Evolutionary conservation across 2,797 vertebrate species (phyloP), one percentile per base, ranked within the genome.

Genomic region (Anguilla anguilla): DNA sequence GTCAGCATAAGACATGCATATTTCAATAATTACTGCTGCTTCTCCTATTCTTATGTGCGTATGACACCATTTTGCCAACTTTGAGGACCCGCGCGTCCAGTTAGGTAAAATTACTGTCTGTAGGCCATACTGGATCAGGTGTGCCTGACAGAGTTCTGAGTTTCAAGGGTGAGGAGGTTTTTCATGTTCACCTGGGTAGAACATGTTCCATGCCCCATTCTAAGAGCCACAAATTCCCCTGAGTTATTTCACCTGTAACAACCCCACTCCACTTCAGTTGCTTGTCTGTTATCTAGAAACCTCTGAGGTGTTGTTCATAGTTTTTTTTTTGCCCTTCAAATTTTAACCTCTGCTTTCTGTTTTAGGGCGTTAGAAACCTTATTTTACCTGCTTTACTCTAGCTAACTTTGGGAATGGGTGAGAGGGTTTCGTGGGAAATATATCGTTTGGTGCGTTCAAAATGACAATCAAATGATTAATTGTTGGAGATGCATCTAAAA

Each of bases 381-480:
- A 31, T 74, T 35, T 39, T 31, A 35, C 0, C 28, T 74, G 19
- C 13, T 74, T 74, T 74, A 35, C 72, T 39, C 31, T 74, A 15
- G 15, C 72, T 74, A 74, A 74, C 19, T 74, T 74, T 13, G 13
- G 31, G 31, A 39, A 35, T 74, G n/a, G 31, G 35, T 74, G 35
- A 5, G 13, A 13, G 6, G 72, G 72, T 39, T 35, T 28, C 31
- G 35, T 74, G 72, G 72, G 72, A 74, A 35, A 74, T 35, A 39
- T 74, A 74, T 74, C 35, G 28, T 35, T 74, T 31, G 72, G 19
- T 35, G 15, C 2, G 15, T 39, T 39, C 10, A 74, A 17, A 15
- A 74, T 74, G 72, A 74, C 72, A 17, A 39, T 74, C 72, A 17
- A 74, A 74, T 39, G 72, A 74, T 74, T 19, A 35, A 74, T 74